Base-by-base conservation (phyloP, 1,140 invertebrate genomes). In the Anastatus disparis region DNA sequence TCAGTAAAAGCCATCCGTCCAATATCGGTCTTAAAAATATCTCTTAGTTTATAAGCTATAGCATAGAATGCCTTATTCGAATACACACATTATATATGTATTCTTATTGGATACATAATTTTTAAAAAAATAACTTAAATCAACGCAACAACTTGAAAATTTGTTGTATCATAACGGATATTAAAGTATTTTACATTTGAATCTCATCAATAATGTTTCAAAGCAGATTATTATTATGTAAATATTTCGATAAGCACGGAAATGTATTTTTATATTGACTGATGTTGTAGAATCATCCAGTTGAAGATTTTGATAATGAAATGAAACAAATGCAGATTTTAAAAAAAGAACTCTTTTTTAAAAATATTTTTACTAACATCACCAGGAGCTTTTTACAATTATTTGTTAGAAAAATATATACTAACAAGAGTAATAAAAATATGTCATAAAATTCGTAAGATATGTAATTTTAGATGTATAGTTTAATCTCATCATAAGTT, bases 1-100 rank as follows among this genome's bases (percentile, higher is more conserved):
- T 52, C 24, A 70, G 53, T n/a, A n/a, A n/a, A 27, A 74, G 62
- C 67, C 38, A 72, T 79, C 78, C 80, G 79, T 82, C 80, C 81
- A 80, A 70, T 78, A 74, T 78, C 62, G 75, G 73, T 79, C 71
- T 13, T 53, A 26, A 38, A n/a, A 35, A 58, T 61, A 38, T 15
- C 17, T 44, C n/a, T 40, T 29, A 52, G 50, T 22, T 52, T 27
- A 13, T 52, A 52, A 13, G 3, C 26, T 52, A 13, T 52, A 52
- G 10, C 9, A 52, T 52, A 52, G 24, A 29, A 29, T 26, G 7
- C 8, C 26, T 52, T 52, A 13, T 15, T 15, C 10, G 13, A 26
- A 27, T 35, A 35, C 10, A 35, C 4, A 35, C 4, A 4, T 35
- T 35, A 10, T 6, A 35, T 35, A 35, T 35, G 31, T 35, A 35